Evolutionary conservation across 2,888 invertebrate genomes (phyloP).

Genomic region (Drosophila silvestris): DNA sequence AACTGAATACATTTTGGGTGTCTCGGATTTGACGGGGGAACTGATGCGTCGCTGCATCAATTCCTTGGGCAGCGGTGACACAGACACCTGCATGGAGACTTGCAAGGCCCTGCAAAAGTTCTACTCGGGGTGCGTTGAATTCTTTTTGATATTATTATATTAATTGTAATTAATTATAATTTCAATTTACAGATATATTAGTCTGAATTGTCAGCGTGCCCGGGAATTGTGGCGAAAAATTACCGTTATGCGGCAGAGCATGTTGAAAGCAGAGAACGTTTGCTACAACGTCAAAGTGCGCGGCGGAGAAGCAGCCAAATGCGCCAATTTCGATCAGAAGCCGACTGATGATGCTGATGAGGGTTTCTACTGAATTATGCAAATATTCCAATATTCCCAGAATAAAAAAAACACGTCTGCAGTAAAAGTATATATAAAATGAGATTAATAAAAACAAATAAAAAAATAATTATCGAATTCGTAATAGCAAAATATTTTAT

Average conservation of each 20-base stretch:
- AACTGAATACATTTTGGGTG: constrained; percentile 89
- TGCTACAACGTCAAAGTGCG: constrained; percentile 92
- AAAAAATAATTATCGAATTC: neutral
- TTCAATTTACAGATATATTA: constrained; percentile 83
- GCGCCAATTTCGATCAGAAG: constrained; percentile 84
- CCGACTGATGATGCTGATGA: constrained; percentile 85
- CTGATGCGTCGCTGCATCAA: constrained; percentile 95
- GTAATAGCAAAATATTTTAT: neutral
- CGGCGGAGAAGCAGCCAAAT: constrained; percentile 90
- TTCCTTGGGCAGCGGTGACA: constrained; percentile 91
- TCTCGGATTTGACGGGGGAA: constrained; percentile 95
- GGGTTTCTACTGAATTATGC: constrained; percentile 83
- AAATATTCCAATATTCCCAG: neutral
- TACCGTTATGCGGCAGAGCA: constrained; percentile 90
- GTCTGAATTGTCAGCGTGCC: constrained; percentile 86
- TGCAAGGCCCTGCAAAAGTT: constrained; percentile 89
- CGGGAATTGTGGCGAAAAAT: constrained; percentile 90
- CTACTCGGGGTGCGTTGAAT: constrained; percentile 79
- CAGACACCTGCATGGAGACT: constrained; percentile 89
- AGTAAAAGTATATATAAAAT: neutral
- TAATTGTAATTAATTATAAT: neutral
- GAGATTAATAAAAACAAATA: neutral
- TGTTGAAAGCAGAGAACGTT: constrained; percentile 93
- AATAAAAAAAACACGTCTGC: neutral
- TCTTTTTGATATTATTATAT: neutral